Percentiles rank a stretch among this genome's conserved stretches.
These are phyloP conservation scores for human (Homo sapiens) DNA, from an alignment of 2,113 vertebrate species.

Conservation along the genomic window GRCh38 chrX:39240001-39240500, in stretches of 20 bases:
- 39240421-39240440: not conserved
- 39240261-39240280: not conserved
- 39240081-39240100: conserved; percentile 31
- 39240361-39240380: not conserved
- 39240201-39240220: not conserved
- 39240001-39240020: not conserved
- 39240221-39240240: not conserved
- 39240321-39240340: not conserved
- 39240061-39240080: not conserved
- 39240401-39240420: not conserved
- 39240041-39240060: not conserved
- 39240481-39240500: not conserved
- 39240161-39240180: conserved; percentile 34
- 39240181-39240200: conserved; percentile 15
- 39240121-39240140: conserved; percentile 46
- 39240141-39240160: conserved; percentile 58
- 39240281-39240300: not conserved
- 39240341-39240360: conserved; percentile 32
- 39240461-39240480: conserved; percentile 42
- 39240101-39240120: conserved; percentile 41
- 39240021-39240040: not conserved
- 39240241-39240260: not conserved
- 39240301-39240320: not conserved
- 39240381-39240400: not conserved
- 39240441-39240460: not conserved